These are phyloP conservation scores for Eupithecia exiguata DNA, from an alignment of 2,888 invertebrate genomes.

Conservation along the genomic window DNA sequence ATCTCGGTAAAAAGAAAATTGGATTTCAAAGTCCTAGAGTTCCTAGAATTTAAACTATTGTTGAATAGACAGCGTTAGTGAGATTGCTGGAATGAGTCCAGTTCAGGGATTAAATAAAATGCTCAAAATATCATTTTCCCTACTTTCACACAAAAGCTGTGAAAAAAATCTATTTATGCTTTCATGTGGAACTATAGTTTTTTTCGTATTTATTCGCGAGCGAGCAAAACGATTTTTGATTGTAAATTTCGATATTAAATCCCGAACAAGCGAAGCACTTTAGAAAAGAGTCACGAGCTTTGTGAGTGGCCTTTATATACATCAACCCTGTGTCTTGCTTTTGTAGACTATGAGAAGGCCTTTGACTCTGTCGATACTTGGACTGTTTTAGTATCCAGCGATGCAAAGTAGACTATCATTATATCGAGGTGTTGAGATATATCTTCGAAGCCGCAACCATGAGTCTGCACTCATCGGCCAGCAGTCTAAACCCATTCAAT, in stretches of 20 bases:
- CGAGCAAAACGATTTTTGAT: neutral
- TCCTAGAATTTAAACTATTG: neutral
- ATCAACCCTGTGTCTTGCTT: too few species aligned
- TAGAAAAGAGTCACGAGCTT: neutral
- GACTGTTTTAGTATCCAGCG: too few species aligned
- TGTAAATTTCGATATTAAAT: neutral
- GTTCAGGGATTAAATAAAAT: neutral
- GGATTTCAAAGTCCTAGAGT: slow-evolving; percentile 1
- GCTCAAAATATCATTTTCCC: neutral
- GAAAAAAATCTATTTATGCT: neutral
- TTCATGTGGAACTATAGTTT: neutral
- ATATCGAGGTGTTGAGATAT: too few species aligned
- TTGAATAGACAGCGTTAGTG: neutral
- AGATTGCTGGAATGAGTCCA: neutral
- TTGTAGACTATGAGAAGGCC: too few species aligned
- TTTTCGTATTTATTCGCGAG: neutral
- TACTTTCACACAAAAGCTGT: neutral
- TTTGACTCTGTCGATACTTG: too few species aligned
- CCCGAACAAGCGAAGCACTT: neutral
- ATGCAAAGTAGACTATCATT: too few species aligned
- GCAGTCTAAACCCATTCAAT: too few species aligned
- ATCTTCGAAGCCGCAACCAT: too few species aligned
- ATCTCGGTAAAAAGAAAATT: slow-evolving; percentile 10
- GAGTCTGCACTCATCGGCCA: too few species aligned
- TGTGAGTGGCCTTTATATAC: neutral